A percentile compares a stretch with the other conserved stretches of the same genome.
Evolutionary conservation across 2,797 vertebrate species (phyloP).

Genomic region (Lates japonicus): DNA sequence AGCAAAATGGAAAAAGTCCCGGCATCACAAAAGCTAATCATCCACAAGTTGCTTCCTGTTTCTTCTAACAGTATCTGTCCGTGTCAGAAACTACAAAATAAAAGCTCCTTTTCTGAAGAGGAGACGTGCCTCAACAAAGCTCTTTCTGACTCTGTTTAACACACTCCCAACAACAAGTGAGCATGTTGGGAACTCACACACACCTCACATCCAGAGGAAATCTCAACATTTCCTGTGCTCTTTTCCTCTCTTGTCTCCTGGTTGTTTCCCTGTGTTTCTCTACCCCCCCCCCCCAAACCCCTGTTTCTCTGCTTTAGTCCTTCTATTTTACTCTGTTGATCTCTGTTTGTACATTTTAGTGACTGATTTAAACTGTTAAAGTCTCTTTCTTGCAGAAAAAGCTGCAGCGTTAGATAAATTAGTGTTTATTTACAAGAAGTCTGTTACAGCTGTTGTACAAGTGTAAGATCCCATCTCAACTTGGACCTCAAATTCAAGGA

Average conservation of each 20-base stretch:
- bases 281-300: not conserved
- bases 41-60: not conserved
- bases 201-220: constrained; percentile 86
- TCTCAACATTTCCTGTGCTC: constrained; percentile 85
- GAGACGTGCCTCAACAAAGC: not conserved
- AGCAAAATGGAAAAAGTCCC: not conserved
- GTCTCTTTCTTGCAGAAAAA: not conserved
- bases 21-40: not conserved
- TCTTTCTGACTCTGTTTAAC: constrained; percentile 7
- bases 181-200: constrained; percentile 50
- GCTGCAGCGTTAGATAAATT: too few species aligned
- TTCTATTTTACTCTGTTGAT: not conserved
- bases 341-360: not conserved
- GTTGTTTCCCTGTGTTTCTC: constrained; percentile 44
- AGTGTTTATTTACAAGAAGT: not conserved
- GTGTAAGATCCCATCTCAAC: not conserved
- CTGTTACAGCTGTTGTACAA: too few species aligned
- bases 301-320: not conserved
- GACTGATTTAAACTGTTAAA: not conserved
- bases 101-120: constrained; percentile 6
- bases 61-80: not conserved
- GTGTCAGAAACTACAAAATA: constrained; percentile 5
- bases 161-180: constrained; percentile 13
- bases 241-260: constrained; percentile 72
- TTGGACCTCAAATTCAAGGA: not conserved